Evolutionary conservation across 1,140 invertebrate genomes (phyloP), one percentile per base, ranked within the genome.

Genomic region (Lamellibrachia luymesi): DNA sequence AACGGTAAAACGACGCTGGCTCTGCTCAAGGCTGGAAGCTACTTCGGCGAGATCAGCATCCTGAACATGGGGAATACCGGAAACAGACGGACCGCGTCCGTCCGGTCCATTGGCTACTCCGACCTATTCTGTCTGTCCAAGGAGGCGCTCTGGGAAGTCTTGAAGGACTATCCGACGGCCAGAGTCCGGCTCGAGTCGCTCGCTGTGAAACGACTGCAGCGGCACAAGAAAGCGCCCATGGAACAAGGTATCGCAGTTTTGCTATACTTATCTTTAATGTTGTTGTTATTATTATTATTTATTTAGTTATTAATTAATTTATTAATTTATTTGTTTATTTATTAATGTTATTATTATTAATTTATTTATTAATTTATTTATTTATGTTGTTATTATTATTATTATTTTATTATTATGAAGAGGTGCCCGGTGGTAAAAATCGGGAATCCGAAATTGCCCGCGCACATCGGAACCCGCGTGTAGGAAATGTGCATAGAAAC

Each of bases 21-120:
- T 94, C 99, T 98, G 93, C 97, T 99, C 1, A 96, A 95, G 95
- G 89, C 96, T n/a, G 99, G 99, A 96, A 99, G 98, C 96, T 99
- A 99, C 97, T 99, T 99, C 97, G 99, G 99, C 94, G 99, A 99
- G 97, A 99, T 99, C 97, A 99, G 98, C 97, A 99, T 99, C 97
- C 97, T 99, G 96, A 99, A 99, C 97, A 99, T 99, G 98, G 99
- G 99, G 96, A 99, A 98, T 96, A 98, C 98, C 97, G 99, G 99
- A 95, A 99, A 99, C 97, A 97, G 99, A 96, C 97, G 98, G 96
- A 99, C 99, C 96, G 99, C 99, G 93, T 98, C 98, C 94, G 98
- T 99, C 94, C 97, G 98, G 94, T 99, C 98, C 80, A 98, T 99
- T 92, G 98, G 99, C 94, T 99, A 99, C 97, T 99, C 98, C 95